Base-by-base conservation (phyloP, 2,888 invertebrate genomes). In the Heteropelma amictum region DNA sequence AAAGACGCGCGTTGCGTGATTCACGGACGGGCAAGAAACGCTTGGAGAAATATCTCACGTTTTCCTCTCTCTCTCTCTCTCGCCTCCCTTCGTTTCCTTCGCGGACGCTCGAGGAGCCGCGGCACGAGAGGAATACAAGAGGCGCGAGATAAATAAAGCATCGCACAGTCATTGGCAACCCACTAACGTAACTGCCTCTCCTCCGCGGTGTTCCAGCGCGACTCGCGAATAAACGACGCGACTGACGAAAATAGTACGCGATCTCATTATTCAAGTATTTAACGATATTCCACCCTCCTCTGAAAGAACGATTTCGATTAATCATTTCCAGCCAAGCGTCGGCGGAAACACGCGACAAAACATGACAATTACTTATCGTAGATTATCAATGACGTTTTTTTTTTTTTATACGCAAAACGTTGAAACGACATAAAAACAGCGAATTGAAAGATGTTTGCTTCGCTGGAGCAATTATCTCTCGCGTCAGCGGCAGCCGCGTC, bases 121-220 rank as follows among this genome's bases (percentile, higher is more conserved):
- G 63, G 63, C 65, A 49, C 54, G 45, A 26, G 23, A n/a, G 28
- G 38, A 72, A 60, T 53, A 35, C 45, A 67, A 56, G 56, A 56
- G 67, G 14, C 12, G 14, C 26, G 23, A n/a, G 35, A 68, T 54
- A 45, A 65, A 65, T 51, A 19, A 45, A 54, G 67, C 54, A 17
- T 40, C 14, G 65, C 40, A 49, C 72, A 72, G 72, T 67, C 61
- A 7, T 61, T 72, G 72, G 72, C 72, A 54, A 47, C 35, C 38
- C 54, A 17, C 45, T 47, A 30, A 72, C 61, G 67, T 61, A 72
- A 72, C 56, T 61, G 47, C 49, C 68, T 28, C 42, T 45, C 21
- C 42, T 42, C 42, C 12, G 67, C 47, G 19, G 26, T 6, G 26
- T 38, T 14, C 35, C 2, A 3, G 26, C 1, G 26, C 10, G 38